A percentile compares a stretch with the other conserved stretches of the same genome.
Evolutionary conservation across 2,888 invertebrate genomes (phyloP).

Genomic region (Leucoma salicis): DNA sequence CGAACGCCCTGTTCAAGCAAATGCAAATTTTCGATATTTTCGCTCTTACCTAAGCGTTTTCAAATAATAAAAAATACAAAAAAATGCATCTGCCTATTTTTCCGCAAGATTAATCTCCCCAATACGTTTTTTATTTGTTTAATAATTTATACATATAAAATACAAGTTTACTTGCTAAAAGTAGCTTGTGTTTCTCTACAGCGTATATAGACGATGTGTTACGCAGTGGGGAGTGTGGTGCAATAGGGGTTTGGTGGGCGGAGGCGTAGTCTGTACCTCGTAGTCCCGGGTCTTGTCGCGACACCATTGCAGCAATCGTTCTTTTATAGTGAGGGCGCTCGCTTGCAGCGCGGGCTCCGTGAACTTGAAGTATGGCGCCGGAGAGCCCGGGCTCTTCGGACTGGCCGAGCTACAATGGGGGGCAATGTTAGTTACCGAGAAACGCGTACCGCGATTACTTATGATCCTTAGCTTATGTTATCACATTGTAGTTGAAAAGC

Average conservation of each 20-base stretch:
- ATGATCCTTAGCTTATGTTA: slow-evolving; percentile 1
- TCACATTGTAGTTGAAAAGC: slow-evolving; percentile 3
- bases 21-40: slow-evolving; percentile 33
- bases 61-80: slow-evolving; percentile 3
- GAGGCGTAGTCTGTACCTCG: slow-evolving; percentile 86
- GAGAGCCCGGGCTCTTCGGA: slow-evolving; percentile 84
- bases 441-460: slow-evolving; percentile 11
- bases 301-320: slow-evolving; percentile 98
- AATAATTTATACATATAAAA: background rate
- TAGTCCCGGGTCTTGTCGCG: slow-evolving; percentile 98
- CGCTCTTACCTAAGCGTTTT: background rate
- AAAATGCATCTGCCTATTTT: slow-evolving; percentile 40
- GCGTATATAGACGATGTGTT: slow-evolving; percentile 3
- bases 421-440: slow-evolving; percentile 63
- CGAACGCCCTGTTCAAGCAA: slow-evolving; percentile 38
- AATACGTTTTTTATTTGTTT: slow-evolving; percentile 32
- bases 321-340: slow-evolving; percentile 97
- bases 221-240: slow-evolving; percentile 40
- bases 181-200: background rate
- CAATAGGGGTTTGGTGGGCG: slow-evolving; percentile 27
- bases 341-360: slow-evolving; percentile 94
- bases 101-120: slow-evolving; percentile 41
- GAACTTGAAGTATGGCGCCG: slow-evolving; percentile 93
- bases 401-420: slow-evolving; percentile 87
- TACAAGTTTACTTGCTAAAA: background rate